These are phyloP conservation scores for Pogona vitticeps DNA, from an alignment of 2,113 vertebrate genomes.

Conservation along the genomic window DNA sequence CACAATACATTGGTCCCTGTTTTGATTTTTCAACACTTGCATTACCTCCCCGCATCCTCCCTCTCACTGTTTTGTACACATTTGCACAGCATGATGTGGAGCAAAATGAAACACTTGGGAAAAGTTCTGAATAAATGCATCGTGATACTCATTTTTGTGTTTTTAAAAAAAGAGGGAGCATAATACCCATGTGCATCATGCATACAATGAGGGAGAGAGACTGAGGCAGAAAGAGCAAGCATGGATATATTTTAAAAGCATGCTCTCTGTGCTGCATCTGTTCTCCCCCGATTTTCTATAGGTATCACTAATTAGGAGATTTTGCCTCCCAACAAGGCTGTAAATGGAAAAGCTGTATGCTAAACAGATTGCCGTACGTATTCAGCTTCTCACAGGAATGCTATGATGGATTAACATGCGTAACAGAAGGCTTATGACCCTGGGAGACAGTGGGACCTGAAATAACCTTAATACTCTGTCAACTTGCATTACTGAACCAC, in stretches of 20 bases:
- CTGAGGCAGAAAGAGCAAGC: not conserved
- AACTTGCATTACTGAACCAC: conserved; percentile 84
- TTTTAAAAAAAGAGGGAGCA: conserved; percentile 40
- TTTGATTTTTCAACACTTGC: not conserved
- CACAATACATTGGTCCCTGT: not conserved
- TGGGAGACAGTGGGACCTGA: conserved; percentile 83
- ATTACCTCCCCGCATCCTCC: not conserved
- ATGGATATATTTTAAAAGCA: not conserved
- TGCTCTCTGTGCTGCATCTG: not conserved
- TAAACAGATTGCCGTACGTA: conserved; percentile 81
- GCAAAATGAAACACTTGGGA: not conserved
- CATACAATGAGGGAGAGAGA: conserved; percentile 5
- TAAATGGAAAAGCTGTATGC: conserved; percentile 69
- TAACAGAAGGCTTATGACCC: conserved; percentile 82
- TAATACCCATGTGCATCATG: conserved; percentile 28
- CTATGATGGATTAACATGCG: conserved; percentile 81
- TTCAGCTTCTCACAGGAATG: conserved; percentile 75
- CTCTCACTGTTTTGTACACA: not conserved
- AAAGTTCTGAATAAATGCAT: not conserved
- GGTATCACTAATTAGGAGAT: conserved; percentile 70
- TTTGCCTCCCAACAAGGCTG: conserved; percentile 70
- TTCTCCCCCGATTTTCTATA: conserved; percentile 58
- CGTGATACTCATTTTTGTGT: not conserved
- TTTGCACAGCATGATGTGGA: not conserved
- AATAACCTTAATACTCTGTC: conserved; percentile 86